Percentiles rank a stretch among this genome's conserved stretches.
These are phyloP conservation scores for Lycaena phlaeas DNA, from an alignment of 2,888 invertebrate genomes.

Conservation along the genomic window DNA sequence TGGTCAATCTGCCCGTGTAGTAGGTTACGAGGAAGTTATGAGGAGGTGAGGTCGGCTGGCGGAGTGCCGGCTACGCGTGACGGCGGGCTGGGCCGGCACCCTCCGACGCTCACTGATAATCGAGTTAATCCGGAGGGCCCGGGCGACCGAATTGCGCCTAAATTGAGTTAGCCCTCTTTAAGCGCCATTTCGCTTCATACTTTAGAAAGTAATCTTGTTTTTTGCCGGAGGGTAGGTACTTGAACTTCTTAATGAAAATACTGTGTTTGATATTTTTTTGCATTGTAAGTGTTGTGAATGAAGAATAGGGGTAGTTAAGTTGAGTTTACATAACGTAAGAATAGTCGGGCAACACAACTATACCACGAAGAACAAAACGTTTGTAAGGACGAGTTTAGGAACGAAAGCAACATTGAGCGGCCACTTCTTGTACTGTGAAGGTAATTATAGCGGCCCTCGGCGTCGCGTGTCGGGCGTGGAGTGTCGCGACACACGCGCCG, in stretches of 20 bases:
- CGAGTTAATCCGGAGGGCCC: conserved; percentile 33
- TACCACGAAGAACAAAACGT: too few species aligned
- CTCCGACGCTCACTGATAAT: conserved; percentile 35
- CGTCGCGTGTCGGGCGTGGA: too few species aligned
- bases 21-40: too few species aligned
- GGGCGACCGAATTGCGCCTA: conserved; percentile 28
- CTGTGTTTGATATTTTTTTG: conserved; percentile 23
- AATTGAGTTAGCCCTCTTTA: conserved; percentile 43
- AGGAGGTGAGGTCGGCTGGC: background rate
- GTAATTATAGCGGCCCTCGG: too few species aligned
- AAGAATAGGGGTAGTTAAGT: conserved; percentile 11
- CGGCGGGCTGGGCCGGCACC: conserved; percentile 30
- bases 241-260: conserved; percentile 27
- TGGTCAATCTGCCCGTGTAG: too few species aligned
- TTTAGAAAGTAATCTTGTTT: conserved; percentile 42
- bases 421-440: too few species aligned
- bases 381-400: too few species aligned
- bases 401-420: too few species aligned
- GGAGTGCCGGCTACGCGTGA: conserved; percentile 26
- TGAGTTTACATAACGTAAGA: too few species aligned
- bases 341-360: too few species aligned
- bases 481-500: too few species aligned
- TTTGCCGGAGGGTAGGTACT: conserved; percentile 22
- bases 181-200: conserved; percentile 38
- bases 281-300: conserved; percentile 17